These are phyloP conservation scores for Platerodrilus igneus DNA, from an alignment of 2,888 invertebrate genomes.

Conservation along the genomic window DNA sequence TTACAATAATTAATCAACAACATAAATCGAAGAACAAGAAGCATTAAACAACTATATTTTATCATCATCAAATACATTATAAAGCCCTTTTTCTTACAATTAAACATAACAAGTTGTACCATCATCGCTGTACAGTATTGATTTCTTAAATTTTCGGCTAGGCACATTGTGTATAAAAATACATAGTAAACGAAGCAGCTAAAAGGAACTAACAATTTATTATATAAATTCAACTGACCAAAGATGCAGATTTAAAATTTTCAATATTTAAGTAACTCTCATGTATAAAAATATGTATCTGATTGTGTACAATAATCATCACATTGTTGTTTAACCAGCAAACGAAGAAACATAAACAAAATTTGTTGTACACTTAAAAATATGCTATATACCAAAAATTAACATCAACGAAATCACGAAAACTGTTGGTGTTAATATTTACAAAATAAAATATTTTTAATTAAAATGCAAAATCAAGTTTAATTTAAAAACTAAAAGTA, in stretches of 20 bases:
- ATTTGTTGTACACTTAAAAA: too few species aligned
- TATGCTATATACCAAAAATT: too few species aligned
- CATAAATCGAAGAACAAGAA: constrained; percentile 6
- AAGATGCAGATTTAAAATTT: too few species aligned
- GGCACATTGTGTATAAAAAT: constrained; percentile 11
- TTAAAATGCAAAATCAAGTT: background rate
- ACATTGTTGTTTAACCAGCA: constrained; percentile 6
- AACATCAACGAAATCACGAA: constrained; percentile 6
- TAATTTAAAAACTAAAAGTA: constrained; percentile 12
- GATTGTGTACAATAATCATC: constrained; percentile 10
- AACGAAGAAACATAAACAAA: too few species aligned
- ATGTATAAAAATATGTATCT: constrained; percentile 18
- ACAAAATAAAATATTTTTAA: constrained; percentile 1
- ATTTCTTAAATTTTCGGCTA: constrained; percentile 5
- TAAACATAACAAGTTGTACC: constrained; percentile 4
- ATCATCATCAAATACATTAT: background rate
- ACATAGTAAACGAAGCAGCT: constrained; percentile 4
- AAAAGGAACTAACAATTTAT: background rate
- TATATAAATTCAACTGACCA: too few species aligned
- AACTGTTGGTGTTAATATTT: background rate
- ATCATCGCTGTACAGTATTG: background rate
- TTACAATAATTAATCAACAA: too few species aligned
- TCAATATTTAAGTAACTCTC: constrained; percentile 11
- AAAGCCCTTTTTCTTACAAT: constrained; percentile 1
- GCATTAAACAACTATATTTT: constrained; percentile 4